phyloP scores from a whole-genome alignment of 2,888 invertebrate species.

The Idaea aversata region DNA sequence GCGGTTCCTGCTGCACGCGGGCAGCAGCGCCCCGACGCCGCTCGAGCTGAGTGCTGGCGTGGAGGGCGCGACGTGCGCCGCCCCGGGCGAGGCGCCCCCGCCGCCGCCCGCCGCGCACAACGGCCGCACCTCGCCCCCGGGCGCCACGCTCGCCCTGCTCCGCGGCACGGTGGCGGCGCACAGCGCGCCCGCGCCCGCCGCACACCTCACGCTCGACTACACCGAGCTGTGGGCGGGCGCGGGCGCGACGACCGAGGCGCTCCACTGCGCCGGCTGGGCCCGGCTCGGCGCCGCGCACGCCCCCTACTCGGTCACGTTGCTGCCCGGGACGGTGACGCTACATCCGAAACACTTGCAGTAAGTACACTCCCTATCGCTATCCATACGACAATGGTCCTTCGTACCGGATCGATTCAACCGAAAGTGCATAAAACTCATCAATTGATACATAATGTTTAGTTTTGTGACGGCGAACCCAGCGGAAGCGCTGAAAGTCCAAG shows the following conservation, averaged over 20 bases:
- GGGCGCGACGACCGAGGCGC: constrained; percentile 21
- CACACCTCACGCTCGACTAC: constrained; percentile 84
- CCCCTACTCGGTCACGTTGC: constrained; percentile 61
- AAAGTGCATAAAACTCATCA: no score
- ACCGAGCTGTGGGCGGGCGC: constrained; percentile 51
- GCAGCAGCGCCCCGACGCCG: constrained; percentile 26
- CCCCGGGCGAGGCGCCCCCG: constrained; percentile 32
- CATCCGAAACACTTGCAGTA: constrained; percentile 43
- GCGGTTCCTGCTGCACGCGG: constrained; percentile 40
- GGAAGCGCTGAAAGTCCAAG: constrained; percentile 34
- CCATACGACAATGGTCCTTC: background rate
- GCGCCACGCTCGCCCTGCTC: constrained; percentile 44
- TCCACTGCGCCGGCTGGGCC: constrained; percentile 67
- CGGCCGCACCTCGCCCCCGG: constrained; percentile 34
- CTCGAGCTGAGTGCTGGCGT: constrained; percentile 23
- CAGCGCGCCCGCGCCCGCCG: constrained; percentile 40
- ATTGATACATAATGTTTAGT: constrained; percentile 27
- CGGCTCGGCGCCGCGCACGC: constrained; percentile 52
- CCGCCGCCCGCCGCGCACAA: constrained; percentile 10
- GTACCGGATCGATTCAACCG: no score
- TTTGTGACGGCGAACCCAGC: constrained; percentile 45
- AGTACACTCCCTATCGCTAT: constrained; percentile 23
- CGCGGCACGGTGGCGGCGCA: constrained; percentile 45
- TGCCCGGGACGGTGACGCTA: constrained; percentile 50
- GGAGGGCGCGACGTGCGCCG: constrained; percentile 18